These are phyloP conservation scores for Eretmochelys imbricata DNA, from an alignment of 2,113 vertebrate species.

Conservation along the genomic window DNA sequence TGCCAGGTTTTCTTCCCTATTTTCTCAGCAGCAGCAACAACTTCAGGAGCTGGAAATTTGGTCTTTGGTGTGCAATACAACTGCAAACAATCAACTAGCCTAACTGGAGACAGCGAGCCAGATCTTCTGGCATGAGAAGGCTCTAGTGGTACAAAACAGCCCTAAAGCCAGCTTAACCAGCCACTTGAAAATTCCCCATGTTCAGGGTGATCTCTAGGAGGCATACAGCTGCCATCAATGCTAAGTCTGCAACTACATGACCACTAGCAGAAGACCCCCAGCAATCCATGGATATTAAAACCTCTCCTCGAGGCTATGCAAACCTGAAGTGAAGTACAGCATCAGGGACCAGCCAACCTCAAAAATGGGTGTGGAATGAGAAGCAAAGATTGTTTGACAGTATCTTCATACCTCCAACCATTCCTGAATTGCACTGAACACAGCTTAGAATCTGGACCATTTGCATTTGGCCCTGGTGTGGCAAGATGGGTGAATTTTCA, in stretches of 20 bases:
- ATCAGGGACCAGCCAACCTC: neutral
- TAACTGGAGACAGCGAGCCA: neutral
- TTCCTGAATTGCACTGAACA: neutral
- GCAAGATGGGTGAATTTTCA: no score
- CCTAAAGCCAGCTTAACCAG: neutral
- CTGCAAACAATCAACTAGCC: neutral
- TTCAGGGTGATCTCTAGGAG: accelerated
- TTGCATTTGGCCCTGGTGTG: neutral
- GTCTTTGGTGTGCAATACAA: neutral
- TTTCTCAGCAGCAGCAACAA: neutral
- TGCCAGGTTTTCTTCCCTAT: neutral
- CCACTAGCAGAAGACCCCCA: neutral
- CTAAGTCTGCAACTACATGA: accelerated
- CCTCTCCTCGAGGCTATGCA: accelerated
- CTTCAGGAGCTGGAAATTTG: neutral
- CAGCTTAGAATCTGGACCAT: neutral
- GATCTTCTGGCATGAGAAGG: neutral
- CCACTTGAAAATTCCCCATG: neutral
- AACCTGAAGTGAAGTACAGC: accelerated
- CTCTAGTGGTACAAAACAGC: neutral
- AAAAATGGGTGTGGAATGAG: no score
- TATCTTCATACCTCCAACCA: accelerated
- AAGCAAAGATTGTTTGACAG: neutral
- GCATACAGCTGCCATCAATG: neutral
- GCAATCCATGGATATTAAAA: neutral